These are phyloP conservation scores for Chirona hameri DNA, from an alignment of 2,888 invertebrate genomes.

Conservation along the genomic window DNA sequence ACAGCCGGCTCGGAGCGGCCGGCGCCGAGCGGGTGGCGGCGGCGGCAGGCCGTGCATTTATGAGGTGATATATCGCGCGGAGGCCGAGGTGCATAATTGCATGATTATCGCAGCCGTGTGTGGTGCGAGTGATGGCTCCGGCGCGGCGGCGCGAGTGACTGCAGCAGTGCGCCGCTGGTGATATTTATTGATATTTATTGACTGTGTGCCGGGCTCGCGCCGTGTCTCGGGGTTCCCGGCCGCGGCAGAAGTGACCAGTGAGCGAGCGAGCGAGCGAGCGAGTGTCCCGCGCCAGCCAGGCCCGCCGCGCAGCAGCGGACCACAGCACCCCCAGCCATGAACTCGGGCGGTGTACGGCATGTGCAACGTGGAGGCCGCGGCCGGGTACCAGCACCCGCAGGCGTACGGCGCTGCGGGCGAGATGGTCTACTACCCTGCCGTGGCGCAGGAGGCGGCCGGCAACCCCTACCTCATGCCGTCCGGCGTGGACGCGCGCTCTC, in stretches of 20 bases:
- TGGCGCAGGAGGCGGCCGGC: slow-evolving; percentile 35
- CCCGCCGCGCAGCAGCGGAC: not conserved
- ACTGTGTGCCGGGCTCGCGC: not conserved
- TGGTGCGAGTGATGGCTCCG: slow-evolving; percentile 1
- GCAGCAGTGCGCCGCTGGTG: not conserved
- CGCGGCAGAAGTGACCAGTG: not conserved
- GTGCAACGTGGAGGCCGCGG: slow-evolving; percentile 38
- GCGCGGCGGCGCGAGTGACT: not conserved
- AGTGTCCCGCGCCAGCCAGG: not conserved
- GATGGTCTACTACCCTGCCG: slow-evolving; percentile 36
- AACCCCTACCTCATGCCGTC: slow-evolving; percentile 13
- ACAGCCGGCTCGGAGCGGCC: not conserved
- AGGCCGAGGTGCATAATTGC: slow-evolving; percentile 8
- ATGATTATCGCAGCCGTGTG: not conserved
- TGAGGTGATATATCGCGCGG: slow-evolving; percentile 25
- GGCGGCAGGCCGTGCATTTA: not conserved
- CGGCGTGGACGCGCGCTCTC: slow-evolving; percentile 32
- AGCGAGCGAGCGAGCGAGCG: not conserved
- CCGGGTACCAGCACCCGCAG: slow-evolving; percentile 37
- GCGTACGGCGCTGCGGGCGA: slow-evolving; percentile 39
- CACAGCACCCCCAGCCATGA: slow-evolving; percentile 36
- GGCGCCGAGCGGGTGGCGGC: not conserved
- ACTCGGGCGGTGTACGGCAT: slow-evolving; percentile 40
- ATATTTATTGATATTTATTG: not conserved
- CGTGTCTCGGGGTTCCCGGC: not conserved